A percentile compares a stretch with the other conserved stretches of the same genome.
These are phyloP conservation scores for Andrena praecox DNA, from an alignment of 2,888 invertebrate species.

Conservation along the genomic window DNA sequence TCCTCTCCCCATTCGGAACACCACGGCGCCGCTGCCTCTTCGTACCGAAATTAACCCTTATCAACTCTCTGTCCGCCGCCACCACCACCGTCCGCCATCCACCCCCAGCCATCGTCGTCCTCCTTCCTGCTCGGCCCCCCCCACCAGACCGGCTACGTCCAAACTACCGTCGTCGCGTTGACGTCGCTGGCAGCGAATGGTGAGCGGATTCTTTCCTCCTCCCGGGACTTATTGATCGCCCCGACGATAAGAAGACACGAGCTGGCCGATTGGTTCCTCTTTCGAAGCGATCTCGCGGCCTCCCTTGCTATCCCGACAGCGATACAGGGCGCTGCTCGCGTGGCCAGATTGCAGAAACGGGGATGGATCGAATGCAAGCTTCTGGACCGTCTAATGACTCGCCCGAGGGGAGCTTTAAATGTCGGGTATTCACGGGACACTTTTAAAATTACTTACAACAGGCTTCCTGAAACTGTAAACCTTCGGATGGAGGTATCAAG, in stretches of 20 bases:
- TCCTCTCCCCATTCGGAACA: slow-evolving; percentile 42
- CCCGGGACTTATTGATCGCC: slow-evolving; percentile 83
- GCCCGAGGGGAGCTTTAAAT: slow-evolving; percentile 31
- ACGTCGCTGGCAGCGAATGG: slow-evolving; percentile 77
- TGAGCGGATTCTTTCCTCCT: slow-evolving; percentile 81
- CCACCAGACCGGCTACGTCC: slow-evolving; percentile 37
- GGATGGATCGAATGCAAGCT: slow-evolving; percentile 35
- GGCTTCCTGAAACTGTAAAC: too few relatives aligned
- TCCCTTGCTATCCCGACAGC: slow-evolving; percentile 29
- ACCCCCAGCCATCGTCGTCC: slow-evolving; percentile 50
- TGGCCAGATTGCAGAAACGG: slow-evolving; percentile 6
- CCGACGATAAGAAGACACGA: slow-evolving; percentile 82
- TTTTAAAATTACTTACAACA: not conserved
- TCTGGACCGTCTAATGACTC: slow-evolving; percentile 37
- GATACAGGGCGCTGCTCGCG: slow-evolving; percentile 16
- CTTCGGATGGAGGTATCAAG: too few relatives aligned
- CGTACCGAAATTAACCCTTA: slow-evolving; percentile 86
- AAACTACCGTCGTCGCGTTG: slow-evolving; percentile 64
- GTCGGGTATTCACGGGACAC: slow-evolving; percentile 20
- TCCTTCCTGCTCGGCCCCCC: slow-evolving; percentile 55
- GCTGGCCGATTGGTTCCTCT: slow-evolving; percentile 81
- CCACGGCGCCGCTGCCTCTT: slow-evolving; percentile 74
- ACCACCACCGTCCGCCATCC: slow-evolving; percentile 45
- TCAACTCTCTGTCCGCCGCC: slow-evolving; percentile 79
- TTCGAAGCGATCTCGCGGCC: slow-evolving; percentile 69